Percentiles rank a stretch among this genome's conserved stretches.
Conservation (phyloP, 1,140 invertebrate species). For the Nasonia vitripennis region DNA sequence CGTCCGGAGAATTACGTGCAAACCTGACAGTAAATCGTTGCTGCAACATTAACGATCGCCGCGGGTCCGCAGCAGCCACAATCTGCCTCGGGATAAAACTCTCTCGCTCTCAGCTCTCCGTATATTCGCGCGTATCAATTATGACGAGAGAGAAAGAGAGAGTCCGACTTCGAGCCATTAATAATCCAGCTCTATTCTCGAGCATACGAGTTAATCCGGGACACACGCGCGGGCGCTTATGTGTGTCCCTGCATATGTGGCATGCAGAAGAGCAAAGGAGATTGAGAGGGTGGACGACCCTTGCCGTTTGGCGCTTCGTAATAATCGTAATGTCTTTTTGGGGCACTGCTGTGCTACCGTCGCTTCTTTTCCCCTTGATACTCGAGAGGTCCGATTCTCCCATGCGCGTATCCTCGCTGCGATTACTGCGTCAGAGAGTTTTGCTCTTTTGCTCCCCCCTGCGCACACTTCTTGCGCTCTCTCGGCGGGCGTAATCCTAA, state of each 20-base stretch:
- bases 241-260: constrained; percentile 43
- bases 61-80: not conserved
- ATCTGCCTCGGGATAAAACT: constrained; percentile 33
- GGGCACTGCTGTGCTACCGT: constrained; percentile 54
- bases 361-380: not conserved
- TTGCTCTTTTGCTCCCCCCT: not conserved
- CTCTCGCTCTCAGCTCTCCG: constrained; percentile 3
- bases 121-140: constrained; percentile 65
- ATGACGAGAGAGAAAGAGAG: constrained; percentile 46
- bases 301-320: constrained; percentile 62
- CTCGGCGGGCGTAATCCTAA: constrained; percentile 56
- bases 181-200: constrained; percentile 73
- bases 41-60: constrained; percentile 27
- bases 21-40: constrained; percentile 42
- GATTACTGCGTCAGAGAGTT: constrained; percentile 47
- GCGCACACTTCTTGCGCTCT: constrained; percentile 5
- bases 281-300: constrained; percentile 58
- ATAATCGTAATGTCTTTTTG: constrained; percentile 75
- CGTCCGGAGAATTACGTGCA: constrained; percentile 33
- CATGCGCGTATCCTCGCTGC: constrained; percentile 38
- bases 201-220: constrained; percentile 67
- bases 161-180: constrained; percentile 64
- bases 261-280: constrained; percentile 39
- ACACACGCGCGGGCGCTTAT: constrained; percentile 18
- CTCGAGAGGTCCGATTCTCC: constrained; percentile 52